Percentiles rank a stretch among this genome's conserved stretches.
Conservation (phyloP, 1,140 invertebrate genomes). For the Drosophila cardini region DNA sequence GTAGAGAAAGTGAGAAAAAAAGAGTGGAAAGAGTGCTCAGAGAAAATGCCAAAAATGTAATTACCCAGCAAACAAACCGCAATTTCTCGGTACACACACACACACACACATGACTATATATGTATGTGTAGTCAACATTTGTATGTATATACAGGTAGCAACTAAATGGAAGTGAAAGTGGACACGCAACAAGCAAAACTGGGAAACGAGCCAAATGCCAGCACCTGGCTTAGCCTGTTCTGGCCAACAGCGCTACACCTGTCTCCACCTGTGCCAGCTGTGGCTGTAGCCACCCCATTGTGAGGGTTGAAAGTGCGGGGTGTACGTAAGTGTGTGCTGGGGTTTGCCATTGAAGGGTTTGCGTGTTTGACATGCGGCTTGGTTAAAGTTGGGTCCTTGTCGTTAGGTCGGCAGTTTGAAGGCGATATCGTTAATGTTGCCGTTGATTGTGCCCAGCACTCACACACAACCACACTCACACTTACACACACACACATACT, state of each 20-base stretch:
- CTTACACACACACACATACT: not conserved
- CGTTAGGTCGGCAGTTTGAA: slow-evolving; percentile 68
- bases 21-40: slow-evolving; percentile 34
- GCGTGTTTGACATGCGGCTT: slow-evolving; percentile 71
- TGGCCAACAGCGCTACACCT: slow-evolving; percentile 17
- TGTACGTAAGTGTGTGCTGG: not conserved
- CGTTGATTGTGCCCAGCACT: slow-evolving; percentile 74
- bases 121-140: not conserved
- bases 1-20: not conserved
- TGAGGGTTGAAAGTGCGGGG: not conserved
- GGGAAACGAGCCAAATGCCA: slow-evolving; percentile 54
- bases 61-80: slow-evolving; percentile 82
- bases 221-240: slow-evolving; percentile 26
- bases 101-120: slow-evolving; percentile 1
- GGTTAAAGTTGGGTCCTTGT: slow-evolving; percentile 48
- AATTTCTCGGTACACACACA: slow-evolving; percentile 74
- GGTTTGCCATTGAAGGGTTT: slow-evolving; percentile 72
- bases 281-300: not conserved
- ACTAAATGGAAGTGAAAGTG: slow-evolving; percentile 80
- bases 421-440: slow-evolving; percentile 82
- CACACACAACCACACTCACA: slow-evolving; percentile 34
- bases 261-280: slow-evolving; percentile 3
- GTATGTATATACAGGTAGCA: slow-evolving; percentile 23
- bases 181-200: slow-evolving; percentile 79
- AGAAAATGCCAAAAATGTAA: slow-evolving; percentile 81